Evolutionary conservation across 2,113 vertebrate genomes (phyloP).

Genomic region (Brachionichthys hirsutus): DNA sequence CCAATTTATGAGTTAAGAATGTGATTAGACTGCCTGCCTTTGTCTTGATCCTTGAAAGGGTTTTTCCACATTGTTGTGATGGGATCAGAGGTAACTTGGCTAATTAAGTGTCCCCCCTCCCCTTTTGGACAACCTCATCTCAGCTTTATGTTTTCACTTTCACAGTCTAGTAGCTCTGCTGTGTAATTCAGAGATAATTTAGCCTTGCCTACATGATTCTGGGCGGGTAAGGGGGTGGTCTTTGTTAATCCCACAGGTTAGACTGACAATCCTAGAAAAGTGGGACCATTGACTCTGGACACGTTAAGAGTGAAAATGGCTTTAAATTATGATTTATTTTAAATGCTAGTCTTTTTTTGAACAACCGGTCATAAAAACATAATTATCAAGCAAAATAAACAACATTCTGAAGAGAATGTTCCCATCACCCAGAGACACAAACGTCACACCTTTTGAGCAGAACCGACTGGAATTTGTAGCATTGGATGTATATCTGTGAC

Average conservation of each 20-base stretch:
- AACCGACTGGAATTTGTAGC: not conserved
- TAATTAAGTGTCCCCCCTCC: conserved; percentile 86
- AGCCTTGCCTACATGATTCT: conserved; percentile 66
- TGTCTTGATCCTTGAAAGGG: conserved; percentile 84
- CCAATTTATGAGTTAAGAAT: conserved; percentile 81
- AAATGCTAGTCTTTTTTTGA: not conserved
- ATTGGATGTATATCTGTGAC: conserved; percentile 35
- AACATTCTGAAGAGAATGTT: too few species aligned
- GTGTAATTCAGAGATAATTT: conserved; percentile 89
- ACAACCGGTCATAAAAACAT: not conserved
- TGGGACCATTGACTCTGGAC: conserved; percentile 4
- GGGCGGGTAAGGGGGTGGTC: conserved; percentile 10
- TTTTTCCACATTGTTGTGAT: conserved; percentile 85
- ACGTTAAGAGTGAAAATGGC: not conserved
- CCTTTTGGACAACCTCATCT: conserved; percentile 82
- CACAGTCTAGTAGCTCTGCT: conserved; percentile 83
- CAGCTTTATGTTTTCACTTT: conserved; percentile 87
- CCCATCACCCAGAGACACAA: not conserved
- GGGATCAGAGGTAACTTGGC: conserved; percentile 87
- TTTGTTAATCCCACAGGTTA: conserved; percentile 79
- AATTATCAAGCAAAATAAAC: not conserved
- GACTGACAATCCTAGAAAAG: conserved; percentile 56
- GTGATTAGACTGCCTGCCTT: conserved; percentile 81
- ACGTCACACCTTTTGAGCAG: conserved; percentile 1
- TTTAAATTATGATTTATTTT: too few species aligned